Conservation (phyloP, 2,888 invertebrate species). For the Heliconius cydno region DNA sequence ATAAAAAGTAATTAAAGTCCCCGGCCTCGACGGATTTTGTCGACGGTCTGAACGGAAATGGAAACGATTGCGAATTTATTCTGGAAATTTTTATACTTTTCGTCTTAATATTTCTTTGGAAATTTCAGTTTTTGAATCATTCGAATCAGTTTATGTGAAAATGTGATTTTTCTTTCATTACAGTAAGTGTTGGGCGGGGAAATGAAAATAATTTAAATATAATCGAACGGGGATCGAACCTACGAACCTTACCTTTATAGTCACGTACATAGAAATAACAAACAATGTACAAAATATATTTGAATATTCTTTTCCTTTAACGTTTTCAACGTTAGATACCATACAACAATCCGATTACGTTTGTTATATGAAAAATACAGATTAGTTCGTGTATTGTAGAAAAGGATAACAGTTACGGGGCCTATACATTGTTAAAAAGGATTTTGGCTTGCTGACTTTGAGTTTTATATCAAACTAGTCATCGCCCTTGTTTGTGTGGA, state of each 20-base stretch:
- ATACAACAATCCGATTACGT: constrained; percentile 16
- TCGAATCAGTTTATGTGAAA: not conserved
- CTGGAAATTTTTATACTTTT: constrained; percentile 47
- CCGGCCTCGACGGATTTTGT: constrained; percentile 60
- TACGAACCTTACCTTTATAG: no score
- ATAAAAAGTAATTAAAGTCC: constrained; percentile 74
- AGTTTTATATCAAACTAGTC: not conserved
- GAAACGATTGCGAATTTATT: constrained; percentile 51
- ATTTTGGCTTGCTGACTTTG: constrained; percentile 4
- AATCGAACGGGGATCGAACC: no score
- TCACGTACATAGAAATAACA: not conserved
- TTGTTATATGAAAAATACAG: constrained; percentile 18
- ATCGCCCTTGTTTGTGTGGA: not conserved
- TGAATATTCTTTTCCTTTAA: not conserved
- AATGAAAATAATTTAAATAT: no score
- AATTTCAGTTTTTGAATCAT: not conserved
- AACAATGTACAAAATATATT: not conserved
- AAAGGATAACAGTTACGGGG: constrained; percentile 16
- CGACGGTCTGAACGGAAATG: constrained; percentile 50
- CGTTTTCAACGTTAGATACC: not conserved
- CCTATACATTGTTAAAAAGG: constrained; percentile 15
- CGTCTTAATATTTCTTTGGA: constrained; percentile 42
- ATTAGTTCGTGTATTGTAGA: constrained; percentile 4
- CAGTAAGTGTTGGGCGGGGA: not conserved
- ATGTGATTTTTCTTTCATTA: not conserved